Evolutionary conservation across 2,113 vertebrate genomes (phyloP), one percentile per base, ranked within the genome.

Genomic region (Natator depressus): DNA sequence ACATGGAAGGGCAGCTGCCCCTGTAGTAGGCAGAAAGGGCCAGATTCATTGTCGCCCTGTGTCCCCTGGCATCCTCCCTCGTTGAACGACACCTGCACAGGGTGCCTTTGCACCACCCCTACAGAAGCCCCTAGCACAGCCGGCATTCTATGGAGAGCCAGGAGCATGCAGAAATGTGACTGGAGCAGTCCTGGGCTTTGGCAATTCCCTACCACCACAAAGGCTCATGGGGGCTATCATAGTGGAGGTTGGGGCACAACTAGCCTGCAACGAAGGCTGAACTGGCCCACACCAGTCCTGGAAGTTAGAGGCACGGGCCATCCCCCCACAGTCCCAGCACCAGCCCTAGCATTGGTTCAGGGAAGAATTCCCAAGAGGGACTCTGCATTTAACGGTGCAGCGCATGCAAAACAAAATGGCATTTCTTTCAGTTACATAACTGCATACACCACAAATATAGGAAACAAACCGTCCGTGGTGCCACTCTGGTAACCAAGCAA

Each of bases 391-490:
- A 5, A 3, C 72, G 10, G 1, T 85, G 87, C 85, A 51, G 85
- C 81, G 72, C 89, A 54, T 0, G 10, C 14, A 69, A 84, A 75
- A 29, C 31, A 79, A 76, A 93, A 85, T 92, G 16, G 4, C 53
- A 91, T 20, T 4, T 94, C 92, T 89, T 94, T 85, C 54, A 46
- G 14, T 89, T 89, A 87, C 85, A 91, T 42, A 14, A 9, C 79
- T 91, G 6, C 72, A 76, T 42, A 46, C 38, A 14, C 11, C 38
- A 76, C 20, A 46, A 46, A 25, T 42, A 76, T 42, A 25, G 22
- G 42, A 76, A 76, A 76, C 38, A 75, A 42, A 42, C 42, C 42
- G 42, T 42, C 42, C 42, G 42, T 24, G 22, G 22, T 75, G 72
- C 54, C 6, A 19, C 0, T 1, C 46, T 76, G 53, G 78, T 31